Percentiles rank a stretch among this genome's conserved stretches.
phyloP scores from a whole-genome alignment of 2,797 vertebrate genomes.

The Acipenser transmontanus region DNA sequence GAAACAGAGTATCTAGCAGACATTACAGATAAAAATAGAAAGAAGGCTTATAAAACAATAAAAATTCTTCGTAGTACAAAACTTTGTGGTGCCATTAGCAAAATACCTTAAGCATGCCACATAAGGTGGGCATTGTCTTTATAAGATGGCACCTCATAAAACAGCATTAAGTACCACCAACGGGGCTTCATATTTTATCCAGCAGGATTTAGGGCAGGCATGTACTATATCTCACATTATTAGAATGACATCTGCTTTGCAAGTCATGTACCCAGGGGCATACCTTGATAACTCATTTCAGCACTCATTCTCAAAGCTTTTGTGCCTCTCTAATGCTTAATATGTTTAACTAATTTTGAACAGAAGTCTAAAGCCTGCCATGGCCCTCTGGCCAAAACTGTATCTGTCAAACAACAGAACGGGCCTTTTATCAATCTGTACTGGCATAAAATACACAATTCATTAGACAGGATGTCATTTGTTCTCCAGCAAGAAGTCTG shows the following conservation, averaged over 20 bases:
- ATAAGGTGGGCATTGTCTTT: slow-evolving; percentile 72
- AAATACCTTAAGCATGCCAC: slow-evolving; percentile 73
- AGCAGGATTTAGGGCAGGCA: slow-evolving; percentile 74
- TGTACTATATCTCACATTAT: slow-evolving; percentile 87
- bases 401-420: slow-evolving; percentile 71
- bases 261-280: slow-evolving; percentile 82
- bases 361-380: slow-evolving; percentile 69
- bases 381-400: slow-evolving; percentile 80
- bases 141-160: slow-evolving; percentile 91
- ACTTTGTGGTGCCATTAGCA: slow-evolving; percentile 70
- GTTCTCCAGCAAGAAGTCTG: slow-evolving; percentile 37
- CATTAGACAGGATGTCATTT: slow-evolving; percentile 34
- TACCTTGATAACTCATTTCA: slow-evolving; percentile 81
- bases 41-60: slow-evolving; percentile 91
- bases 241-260: slow-evolving; percentile 93
- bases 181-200: slow-evolving; percentile 83
- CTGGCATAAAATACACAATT: slow-evolving; percentile 39
- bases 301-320: slow-evolving; percentile 64
- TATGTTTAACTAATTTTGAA: slow-evolving; percentile 72
- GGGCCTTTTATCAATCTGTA: slow-evolving; percentile 50
- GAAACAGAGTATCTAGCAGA: slow-evolving; percentile 2
- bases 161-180: slow-evolving; percentile 87
- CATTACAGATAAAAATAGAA: slow-evolving; percentile 63
- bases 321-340: slow-evolving; percentile 69
- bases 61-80: slow-evolving; percentile 80